Conservation (phyloP, 2,797 vertebrate genomes). For the Falco naumanni region DNA sequence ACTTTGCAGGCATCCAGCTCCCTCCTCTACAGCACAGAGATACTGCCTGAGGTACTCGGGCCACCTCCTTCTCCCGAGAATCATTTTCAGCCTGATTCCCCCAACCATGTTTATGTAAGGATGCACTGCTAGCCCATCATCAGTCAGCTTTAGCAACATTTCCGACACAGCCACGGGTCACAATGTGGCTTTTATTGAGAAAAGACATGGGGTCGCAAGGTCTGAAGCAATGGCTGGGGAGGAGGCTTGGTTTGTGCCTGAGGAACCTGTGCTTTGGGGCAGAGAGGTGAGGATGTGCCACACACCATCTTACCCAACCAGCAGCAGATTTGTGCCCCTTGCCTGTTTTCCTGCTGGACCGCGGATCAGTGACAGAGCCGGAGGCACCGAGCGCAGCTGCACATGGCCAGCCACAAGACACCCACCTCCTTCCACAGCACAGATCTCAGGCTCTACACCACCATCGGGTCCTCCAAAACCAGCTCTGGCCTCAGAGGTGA, state of each 20-base stretch:
- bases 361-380: neutral
- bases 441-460: neutral
- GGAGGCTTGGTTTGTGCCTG: neutral
- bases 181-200: neutral
- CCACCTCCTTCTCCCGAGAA: neutral
- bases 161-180: neutral
- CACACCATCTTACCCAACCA: neutral
- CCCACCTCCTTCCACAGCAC: neutral
- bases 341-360: neutral
- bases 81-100: neutral
- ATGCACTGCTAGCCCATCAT: neutral
- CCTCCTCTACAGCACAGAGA: fast-evolving
- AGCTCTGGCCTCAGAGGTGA: neutral
- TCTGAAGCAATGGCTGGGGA: neutral
- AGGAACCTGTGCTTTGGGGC: neutral
- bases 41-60: neutral
- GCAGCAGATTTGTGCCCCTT: neutral
- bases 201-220: neutral
- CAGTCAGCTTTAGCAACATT: neutral
- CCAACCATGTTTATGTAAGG: neutral
- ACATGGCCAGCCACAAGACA: neutral
- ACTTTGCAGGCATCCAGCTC: neutral
- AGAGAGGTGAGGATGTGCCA: neutral
- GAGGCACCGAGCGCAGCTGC: neutral
- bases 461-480: neutral